A percentile compares a stretch with the other conserved stretches of the same genome.
Conservation (phyloP, 2,888 invertebrate genomes). For the Hesperia comma region DNA sequence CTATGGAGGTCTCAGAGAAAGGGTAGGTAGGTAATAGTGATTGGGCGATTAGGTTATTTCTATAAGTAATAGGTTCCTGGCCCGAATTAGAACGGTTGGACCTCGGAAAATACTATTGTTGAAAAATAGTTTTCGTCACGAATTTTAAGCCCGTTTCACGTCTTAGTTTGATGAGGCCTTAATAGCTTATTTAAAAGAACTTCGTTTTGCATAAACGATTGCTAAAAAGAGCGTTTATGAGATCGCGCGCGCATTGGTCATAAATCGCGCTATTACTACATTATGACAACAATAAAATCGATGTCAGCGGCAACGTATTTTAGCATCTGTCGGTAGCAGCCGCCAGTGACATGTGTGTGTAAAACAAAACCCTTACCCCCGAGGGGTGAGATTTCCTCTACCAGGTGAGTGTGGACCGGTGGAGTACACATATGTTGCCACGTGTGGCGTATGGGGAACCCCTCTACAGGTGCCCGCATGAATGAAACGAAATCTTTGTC, state of each 20-base stretch:
- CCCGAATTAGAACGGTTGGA: too few species aligned
- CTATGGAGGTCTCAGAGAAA: too few species aligned
- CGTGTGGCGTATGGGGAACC: slow-evolving; percentile 79
- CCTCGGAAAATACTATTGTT: too few species aligned
- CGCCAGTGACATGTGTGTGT: slow-evolving; percentile 76
- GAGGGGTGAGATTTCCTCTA: slow-evolving; percentile 74
- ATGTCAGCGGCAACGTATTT: slow-evolving; percentile 78
- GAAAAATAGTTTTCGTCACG: too few species aligned
- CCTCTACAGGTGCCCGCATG: slow-evolving; percentile 76
- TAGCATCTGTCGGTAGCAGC: slow-evolving; percentile 82
- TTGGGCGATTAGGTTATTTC: too few species aligned
- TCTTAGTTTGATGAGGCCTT: too few species aligned
- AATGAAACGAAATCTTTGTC: slow-evolving; percentile 77
- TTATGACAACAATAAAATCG: slow-evolving; percentile 66
- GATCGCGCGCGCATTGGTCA: slow-evolving; percentile 29
- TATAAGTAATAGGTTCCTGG: too few species aligned
- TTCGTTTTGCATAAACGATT: too few species aligned
- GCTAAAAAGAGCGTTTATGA: background rate
- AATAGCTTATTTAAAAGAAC: too few species aligned
- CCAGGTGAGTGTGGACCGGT: slow-evolving; percentile 69
- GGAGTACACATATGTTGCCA: slow-evolving; percentile 70
- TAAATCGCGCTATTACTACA: slow-evolving; percentile 43
- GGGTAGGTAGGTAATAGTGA: too few species aligned
- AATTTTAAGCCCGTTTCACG: too few species aligned
- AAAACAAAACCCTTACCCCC: slow-evolving; percentile 68